A percentile compares a stretch with the other conserved stretches of the same genome.
phyloP scores from a whole-genome alignment of 2,797 vertebrate species.

The Dipus sagitta region DNA sequence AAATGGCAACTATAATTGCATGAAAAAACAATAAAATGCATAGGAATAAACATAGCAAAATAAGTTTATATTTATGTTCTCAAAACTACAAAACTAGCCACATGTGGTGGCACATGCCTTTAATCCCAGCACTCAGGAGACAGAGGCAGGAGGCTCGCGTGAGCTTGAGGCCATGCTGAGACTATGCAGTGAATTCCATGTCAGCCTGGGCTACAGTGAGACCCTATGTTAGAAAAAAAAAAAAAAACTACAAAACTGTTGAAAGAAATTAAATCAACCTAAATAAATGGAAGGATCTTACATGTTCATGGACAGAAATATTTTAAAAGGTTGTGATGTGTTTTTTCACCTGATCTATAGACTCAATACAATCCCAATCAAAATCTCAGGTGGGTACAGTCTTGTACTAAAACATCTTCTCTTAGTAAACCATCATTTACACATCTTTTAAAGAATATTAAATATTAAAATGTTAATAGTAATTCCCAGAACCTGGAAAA shows the following conservation, averaged over 20 bases:
- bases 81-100: not conserved
- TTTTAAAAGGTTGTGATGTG: not conserved
- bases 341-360: not conserved
- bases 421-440: not conserved
- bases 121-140: no score
- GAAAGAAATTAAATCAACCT: conserved; percentile 16
- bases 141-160: no score
- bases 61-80: not conserved
- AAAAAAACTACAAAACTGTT: not conserved
- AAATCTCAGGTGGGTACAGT: not conserved
- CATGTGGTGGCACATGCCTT: no score
- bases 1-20: not conserved
- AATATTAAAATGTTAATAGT: not conserved
- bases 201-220: no score
- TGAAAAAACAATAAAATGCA: conserved; percentile 8
- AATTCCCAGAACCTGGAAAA: not conserved
- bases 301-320: not conserved
- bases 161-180: no score
- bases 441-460: conserved; percentile 43
- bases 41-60: not conserved
- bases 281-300: not conserved
- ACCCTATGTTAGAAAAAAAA: no score
- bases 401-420: not conserved
- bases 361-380: conserved; percentile 10
- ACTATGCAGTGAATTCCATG: no score